A percentile compares a stretch with the other conserved stretches of the same genome.
Evolutionary conservation across 1,140 invertebrate genomes (phyloP).

Genomic region (Euschistus heros): DNA sequence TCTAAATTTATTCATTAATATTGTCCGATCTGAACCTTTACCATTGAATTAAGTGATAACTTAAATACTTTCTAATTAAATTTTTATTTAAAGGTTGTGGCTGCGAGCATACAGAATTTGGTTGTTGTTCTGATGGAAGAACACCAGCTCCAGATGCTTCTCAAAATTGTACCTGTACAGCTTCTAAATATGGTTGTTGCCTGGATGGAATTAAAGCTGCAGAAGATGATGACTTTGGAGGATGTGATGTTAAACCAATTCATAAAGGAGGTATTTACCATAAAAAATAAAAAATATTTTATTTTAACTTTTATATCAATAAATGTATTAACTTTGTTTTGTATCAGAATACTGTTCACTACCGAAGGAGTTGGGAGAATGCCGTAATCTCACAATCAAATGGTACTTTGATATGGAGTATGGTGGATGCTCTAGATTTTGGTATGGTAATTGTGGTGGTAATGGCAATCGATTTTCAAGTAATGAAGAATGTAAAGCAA

Average conservation of each 20-base stretch:
- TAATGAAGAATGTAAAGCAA: slow-evolving; percentile 73
- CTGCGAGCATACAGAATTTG: slow-evolving; percentile 64
- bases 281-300: neutral
- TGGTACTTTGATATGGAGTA: slow-evolving; percentile 85
- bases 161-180: slow-evolving; percentile 61
- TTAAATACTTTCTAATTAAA: no score
- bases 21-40: no score
- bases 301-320: neutral
- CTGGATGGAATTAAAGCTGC: slow-evolving; percentile 69
- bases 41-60: no score
- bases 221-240: slow-evolving; percentile 68
- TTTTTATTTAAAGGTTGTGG: slow-evolving; percentile 68
- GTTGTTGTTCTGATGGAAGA: slow-evolving; percentile 78
- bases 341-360: slow-evolving; percentile 56
- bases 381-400: slow-evolving; percentile 71
- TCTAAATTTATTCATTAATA: no score
- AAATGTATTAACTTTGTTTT: slow-evolving; percentile 6
- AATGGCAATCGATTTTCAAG: slow-evolving; percentile 79
- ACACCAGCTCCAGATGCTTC: slow-evolving; percentile 60
- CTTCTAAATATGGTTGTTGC: slow-evolving; percentile 75
- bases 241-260: slow-evolving; percentile 57
- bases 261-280: slow-evolving; percentile 46
- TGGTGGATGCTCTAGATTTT: slow-evolving; percentile 82
- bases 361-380: slow-evolving; percentile 63
- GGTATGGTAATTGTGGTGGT: slow-evolving; percentile 90